Evolutionary conservation across 2,113 vertebrate genomes (phyloP), one percentile per base, ranked within the genome.

Genomic region (Scopus umbretta): DNA sequence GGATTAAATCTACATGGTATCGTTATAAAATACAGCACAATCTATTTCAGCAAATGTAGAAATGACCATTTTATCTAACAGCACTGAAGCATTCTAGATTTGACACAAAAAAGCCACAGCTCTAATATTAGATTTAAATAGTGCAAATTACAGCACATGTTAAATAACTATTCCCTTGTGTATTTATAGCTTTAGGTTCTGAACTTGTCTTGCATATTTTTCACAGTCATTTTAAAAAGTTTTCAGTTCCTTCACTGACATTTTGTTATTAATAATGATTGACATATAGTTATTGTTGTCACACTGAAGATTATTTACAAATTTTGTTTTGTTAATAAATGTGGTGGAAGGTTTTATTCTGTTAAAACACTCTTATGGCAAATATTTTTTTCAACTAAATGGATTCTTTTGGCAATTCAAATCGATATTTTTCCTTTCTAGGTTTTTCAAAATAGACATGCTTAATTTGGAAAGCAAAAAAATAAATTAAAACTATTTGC

Each of bases 111-210:
- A 97, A 96, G 86, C 72, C 58, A 20, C 82, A 97, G 95, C 88
- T 96, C 94, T 96, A 94, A 96, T 96, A 97, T 96, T 96, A 93
- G 96, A 97, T 91, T 96, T 96, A 97, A 98, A 96, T 92, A 92
- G 75, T 86, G 88, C 87, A 97, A 96, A 97, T 97, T 96, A 95
- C 89, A 95, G 84, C 85, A 87, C 93, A 95, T 90, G 91, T 97
- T 97, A 95, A 96, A 96, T 95, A 96, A 95, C 91, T 93, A 96
- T 96, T 96, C 91, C 67, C 81, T 93, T 90, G 81, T 73, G 87
- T 93, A 97, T 97, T 95, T 95, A 96, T 95, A 97, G 94, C 87
- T 90, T 92, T 95, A 94, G 81, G 91, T 96, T 97, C 87, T 83
- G 74, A 96, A 92, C 78, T 93, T 85, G 63, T 71, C 81, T 96